phyloP scores from a whole-genome alignment of 2,113 vertebrate genomes.

The Chlorocebus sabaeus region DNA sequence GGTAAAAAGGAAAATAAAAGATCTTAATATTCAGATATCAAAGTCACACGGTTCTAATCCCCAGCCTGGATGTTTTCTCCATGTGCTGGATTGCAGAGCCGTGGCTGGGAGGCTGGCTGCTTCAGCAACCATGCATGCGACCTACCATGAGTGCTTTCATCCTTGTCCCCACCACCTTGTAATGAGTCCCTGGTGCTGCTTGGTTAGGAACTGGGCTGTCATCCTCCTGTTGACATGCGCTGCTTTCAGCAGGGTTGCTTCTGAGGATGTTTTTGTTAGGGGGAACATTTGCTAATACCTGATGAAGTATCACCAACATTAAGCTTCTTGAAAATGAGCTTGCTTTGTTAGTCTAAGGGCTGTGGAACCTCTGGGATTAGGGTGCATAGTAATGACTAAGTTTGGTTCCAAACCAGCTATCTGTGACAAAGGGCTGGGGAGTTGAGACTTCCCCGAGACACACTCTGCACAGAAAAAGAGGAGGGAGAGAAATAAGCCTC shows the following conservation, averaged over 20 bases:
- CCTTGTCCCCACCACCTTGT: neutral
- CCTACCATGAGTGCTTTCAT: neutral
- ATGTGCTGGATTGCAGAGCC: neutral
- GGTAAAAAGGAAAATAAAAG: neutral
- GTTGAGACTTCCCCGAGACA: conserved; percentile 2
- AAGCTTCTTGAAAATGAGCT: conserved; percentile 41
- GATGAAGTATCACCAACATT: conserved; percentile 43
- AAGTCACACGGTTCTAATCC: neutral
- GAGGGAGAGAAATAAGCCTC: neutral
- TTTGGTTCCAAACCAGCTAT: conserved; percentile 46
- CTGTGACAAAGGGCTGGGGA: conserved; percentile 49
- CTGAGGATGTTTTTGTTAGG: conserved; percentile 28
- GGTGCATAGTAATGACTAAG: conserved; percentile 3
- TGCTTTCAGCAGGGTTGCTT: neutral
- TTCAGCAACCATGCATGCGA: neutral
- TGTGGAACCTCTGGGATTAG: neutral
- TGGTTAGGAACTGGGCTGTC: neutral
- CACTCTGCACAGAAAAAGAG: neutral
- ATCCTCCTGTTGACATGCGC: neutral
- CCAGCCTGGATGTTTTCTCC: neutral
- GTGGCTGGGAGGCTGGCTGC: neutral
- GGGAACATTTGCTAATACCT: conserved; percentile 43
- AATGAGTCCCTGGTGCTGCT: neutral
- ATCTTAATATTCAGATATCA: neutral
- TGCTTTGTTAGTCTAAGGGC: conserved; percentile 11